Conservation (phyloP, 2,797 vertebrate genomes). For the Microctenopoma stevenorrisi region DNA sequence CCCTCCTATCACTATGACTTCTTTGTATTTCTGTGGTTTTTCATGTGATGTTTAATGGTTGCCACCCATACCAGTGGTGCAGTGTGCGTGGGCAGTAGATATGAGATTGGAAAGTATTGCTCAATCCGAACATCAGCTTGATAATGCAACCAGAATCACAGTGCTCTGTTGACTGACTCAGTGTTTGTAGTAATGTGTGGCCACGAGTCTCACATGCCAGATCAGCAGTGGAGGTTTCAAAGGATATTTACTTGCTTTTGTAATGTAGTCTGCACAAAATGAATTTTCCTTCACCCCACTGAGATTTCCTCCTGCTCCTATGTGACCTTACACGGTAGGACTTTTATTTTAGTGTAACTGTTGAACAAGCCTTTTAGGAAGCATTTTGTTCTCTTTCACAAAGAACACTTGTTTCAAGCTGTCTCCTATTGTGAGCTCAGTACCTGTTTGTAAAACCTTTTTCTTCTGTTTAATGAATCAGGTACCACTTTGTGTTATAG, state of each 20-base stretch:
- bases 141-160: conserved; percentile 5
- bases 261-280: conserved; percentile 1
- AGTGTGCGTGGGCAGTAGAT: not conserved
- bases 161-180: conserved; percentile 9
- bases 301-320: conserved; percentile 17
- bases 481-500: conserved; percentile 12
- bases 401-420: conserved; percentile 2
- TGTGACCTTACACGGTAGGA: conserved; percentile 20
- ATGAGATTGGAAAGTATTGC: conserved; percentile 16
- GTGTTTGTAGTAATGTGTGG: not conserved
- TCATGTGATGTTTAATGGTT: conserved; percentile 25
- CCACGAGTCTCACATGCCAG: not conserved
- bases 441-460: conserved; percentile 11
- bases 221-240: not conserved
- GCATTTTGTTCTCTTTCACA: conserved; percentile 13
- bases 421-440: conserved; percentile 12
- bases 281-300: not conserved
- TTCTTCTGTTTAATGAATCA: conserved; percentile 14
- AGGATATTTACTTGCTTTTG: conserved; percentile 2
- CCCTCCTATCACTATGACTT: not conserved
- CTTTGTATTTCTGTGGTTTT: not conserved
- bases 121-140: conserved; percentile 26
- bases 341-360: not conserved
- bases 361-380: not conserved
- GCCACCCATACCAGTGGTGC: conserved; percentile 12